Conservation (phyloP, 1,140 invertebrate species). For the Pseudomyrmex gracilis region DNA sequence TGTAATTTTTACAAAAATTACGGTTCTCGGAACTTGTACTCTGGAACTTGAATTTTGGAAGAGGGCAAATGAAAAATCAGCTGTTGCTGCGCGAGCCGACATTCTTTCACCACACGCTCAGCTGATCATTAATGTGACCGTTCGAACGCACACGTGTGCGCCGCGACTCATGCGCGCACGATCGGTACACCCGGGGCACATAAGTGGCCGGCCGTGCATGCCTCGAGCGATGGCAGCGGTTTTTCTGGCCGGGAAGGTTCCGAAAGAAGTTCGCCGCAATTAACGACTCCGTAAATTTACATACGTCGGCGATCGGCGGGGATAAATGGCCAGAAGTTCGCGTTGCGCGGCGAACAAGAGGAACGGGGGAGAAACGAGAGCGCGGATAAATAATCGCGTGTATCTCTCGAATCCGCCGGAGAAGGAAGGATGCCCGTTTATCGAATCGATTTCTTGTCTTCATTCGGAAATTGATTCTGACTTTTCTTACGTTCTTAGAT, state of each 20-base stretch:
- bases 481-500: not conserved
- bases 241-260: conserved; percentile 74
- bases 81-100: conserved; percentile 1
- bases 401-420: conserved; percentile 42
- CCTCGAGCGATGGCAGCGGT: conserved; percentile 73
- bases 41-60: not conserved
- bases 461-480: conserved; percentile 61
- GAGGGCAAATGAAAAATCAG: conserved; percentile 41
- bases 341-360: conserved; percentile 17
- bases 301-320: conserved; percentile 80
- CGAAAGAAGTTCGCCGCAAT: conserved; percentile 79
- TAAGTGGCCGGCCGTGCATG: conserved; percentile 66
- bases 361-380: conserved; percentile 5
- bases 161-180: conserved; percentile 20
- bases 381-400: conserved; percentile 67
- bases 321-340: conserved; percentile 76
- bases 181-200: conserved; percentile 57
- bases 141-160: conserved; percentile 32
- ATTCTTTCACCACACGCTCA: conserved; percentile 14
- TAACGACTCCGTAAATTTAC: conserved; percentile 82
- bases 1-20: not conserved
- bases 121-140: conserved; percentile 59
- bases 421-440: conserved; percentile 49
- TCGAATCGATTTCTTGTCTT: conserved; percentile 62
- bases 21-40: not conserved